Conservation (phyloP, 2,797 vertebrate genomes). For the Eremophila alpestris region DNA sequence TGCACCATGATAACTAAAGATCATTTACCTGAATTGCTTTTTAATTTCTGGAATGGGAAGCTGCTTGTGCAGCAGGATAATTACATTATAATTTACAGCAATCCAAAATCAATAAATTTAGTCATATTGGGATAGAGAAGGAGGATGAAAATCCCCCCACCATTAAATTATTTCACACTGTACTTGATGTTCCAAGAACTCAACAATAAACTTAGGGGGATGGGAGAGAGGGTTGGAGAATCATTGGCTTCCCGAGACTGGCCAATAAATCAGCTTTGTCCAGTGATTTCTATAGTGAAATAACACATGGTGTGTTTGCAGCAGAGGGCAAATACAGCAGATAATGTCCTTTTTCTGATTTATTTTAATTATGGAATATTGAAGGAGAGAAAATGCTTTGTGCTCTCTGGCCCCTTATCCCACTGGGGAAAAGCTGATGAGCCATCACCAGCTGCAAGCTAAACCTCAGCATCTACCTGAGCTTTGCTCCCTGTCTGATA, state of each 20-base stretch:
- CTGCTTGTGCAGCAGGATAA: constrained; percentile 71
- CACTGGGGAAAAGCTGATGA: neutral
- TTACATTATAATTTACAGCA: constrained; percentile 78
- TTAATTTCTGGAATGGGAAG: constrained; percentile 79
- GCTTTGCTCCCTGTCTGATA: neutral
- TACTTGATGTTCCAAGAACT: constrained; percentile 53
- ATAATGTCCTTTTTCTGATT: neutral
- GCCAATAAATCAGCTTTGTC: neutral
- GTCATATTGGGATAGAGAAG: constrained; percentile 57
- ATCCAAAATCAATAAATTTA: constrained; percentile 77
- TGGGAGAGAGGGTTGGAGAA: neutral
- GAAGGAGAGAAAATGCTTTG: neutral
- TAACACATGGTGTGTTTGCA: neutral
- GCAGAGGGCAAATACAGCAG: neutral
- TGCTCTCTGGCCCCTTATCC: neutral
- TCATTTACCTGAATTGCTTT: constrained; percentile 81
- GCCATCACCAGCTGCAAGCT: neutral
- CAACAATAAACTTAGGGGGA: constrained; percentile 13
- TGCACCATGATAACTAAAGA: constrained; percentile 72
- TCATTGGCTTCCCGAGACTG: neutral
- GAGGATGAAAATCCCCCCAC: constrained; percentile 33
- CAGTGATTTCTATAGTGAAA: neutral
- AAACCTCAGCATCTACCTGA: rapidly evolving
- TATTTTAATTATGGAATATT: neutral
- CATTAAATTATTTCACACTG: constrained; percentile 59